These are phyloP conservation scores for Cephus pygmeus DNA, from an alignment of 2,888 invertebrate genomes.

Conservation along the genomic window DNA sequence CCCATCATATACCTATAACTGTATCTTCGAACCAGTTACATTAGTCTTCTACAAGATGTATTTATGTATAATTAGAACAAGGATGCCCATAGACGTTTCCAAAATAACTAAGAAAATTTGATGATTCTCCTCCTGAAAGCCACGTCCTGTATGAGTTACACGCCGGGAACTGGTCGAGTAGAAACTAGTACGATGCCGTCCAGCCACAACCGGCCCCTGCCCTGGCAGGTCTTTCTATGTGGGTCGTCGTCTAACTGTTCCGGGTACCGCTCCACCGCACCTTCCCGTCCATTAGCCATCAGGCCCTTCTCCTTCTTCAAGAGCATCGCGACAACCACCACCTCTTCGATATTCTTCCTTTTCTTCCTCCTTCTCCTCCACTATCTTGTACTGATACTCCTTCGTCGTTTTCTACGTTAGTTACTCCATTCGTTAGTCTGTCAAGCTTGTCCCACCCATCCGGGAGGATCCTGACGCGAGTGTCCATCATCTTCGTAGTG, in stretches of 20 bases:
- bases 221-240: constrained; percentile 42
- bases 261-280: constrained; percentile 61
- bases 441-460: neutral
- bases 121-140: neutral
- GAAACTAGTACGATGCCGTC: constrained; percentile 62
- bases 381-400: neutral
- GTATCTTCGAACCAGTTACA: neutral
- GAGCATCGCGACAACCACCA: constrained; percentile 18
- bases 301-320: constrained; percentile 17
- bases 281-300: constrained; percentile 27
- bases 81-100: neutral
- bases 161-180: constrained; percentile 20
- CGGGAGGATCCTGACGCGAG: neutral
- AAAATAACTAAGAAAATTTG: neutral
- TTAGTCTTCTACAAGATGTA: neutral
- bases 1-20: neutral
- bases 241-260: constrained; percentile 66
- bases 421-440: neutral
- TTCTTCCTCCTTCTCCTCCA: constrained; percentile 33
- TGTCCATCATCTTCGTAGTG: neutral
- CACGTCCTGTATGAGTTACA: neutral
- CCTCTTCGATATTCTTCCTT: constrained; percentile 18
- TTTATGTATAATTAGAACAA: neutral
- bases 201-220: constrained; percentile 50
- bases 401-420: neutral